Percentiles rank a stretch among this genome's conserved stretches.
phyloP scores from a whole-genome alignment of 30 jellyfish, hydroid and myxozoan species.

The Nemopilema nomurai region DNA sequence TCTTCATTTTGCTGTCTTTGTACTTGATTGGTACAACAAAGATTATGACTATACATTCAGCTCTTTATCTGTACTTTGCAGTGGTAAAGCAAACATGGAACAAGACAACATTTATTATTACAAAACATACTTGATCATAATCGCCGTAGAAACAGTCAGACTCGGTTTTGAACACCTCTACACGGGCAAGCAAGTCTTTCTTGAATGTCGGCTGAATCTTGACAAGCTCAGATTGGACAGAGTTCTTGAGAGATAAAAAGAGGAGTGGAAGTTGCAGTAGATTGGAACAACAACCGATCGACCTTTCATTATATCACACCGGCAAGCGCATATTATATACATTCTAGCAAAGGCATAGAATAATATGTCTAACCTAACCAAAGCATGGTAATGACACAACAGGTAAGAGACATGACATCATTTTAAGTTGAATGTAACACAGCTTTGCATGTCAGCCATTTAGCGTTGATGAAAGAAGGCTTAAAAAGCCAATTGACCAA shows the following conservation, averaged over 20 bases:
- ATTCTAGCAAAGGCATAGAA: no score
- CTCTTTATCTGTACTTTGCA: no score
- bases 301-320: no score
- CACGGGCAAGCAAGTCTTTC: slow-evolving; percentile 72
- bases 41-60: no score
- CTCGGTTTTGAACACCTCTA: slow-evolving; percentile 80
- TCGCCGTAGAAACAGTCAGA: slow-evolving; percentile 56
- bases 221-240: slow-evolving; percentile 86
- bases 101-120: not conserved
- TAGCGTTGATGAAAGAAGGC: not conserved
- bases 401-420: no score
- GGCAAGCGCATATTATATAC: no score
- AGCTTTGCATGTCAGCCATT: not conserved
- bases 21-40: no score
- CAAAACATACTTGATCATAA: slow-evolving; percentile 50
- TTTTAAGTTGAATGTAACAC: no score
- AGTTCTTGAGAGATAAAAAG: no score
- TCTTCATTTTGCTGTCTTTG: no score
- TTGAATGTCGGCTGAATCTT: slow-evolving; percentile 87
- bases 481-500: not conserved
- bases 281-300: not conserved
- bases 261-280: not conserved
- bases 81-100: not conserved
- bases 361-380: no score
- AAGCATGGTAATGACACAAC: no score